Conservation (phyloP, 2,888 invertebrate species). For the Conops quadrifasciatus region DNA sequence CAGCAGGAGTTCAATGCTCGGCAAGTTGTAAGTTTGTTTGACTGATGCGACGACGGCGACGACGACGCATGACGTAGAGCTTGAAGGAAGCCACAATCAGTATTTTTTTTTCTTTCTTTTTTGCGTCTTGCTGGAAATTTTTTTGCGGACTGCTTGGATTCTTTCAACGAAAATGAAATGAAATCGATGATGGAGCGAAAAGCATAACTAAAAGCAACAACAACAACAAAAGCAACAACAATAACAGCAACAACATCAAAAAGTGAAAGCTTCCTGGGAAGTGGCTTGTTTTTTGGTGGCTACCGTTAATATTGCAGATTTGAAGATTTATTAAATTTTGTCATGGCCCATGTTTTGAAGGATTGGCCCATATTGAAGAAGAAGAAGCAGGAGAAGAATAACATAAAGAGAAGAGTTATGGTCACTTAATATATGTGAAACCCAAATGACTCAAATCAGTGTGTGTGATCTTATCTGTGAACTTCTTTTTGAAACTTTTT, state of each 20-base stretch:
- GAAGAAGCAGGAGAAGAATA: too few relatives aligned
- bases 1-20: not conserved
- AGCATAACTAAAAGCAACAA: not conserved
- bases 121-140: too few relatives aligned
- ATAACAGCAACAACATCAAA: not conserved
- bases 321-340: not conserved
- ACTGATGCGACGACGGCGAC: not conserved
- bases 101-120: constrained; percentile 14
- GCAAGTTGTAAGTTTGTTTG: too few relatives aligned
- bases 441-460: too few relatives aligned
- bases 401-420: too few relatives aligned
- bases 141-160: too few relatives aligned
- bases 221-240: not conserved
- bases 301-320: not conserved
- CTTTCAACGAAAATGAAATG: not conserved
- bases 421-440: too few relatives aligned
- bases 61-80: not conserved
- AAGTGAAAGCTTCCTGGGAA: constrained; percentile 38
- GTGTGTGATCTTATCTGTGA: too few relatives aligned
- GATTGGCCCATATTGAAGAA: too few relatives aligned
- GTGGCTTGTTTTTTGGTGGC: not conserved
- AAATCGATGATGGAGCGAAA: too few relatives aligned
- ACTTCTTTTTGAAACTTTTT: constrained; percentile 14
- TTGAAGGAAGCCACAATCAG: constrained; percentile 29
- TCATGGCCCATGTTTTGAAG: too few relatives aligned